phyloP scores from a whole-genome alignment of 2,113 vertebrate species.

The Eulacestoma nigropectus region DNA sequence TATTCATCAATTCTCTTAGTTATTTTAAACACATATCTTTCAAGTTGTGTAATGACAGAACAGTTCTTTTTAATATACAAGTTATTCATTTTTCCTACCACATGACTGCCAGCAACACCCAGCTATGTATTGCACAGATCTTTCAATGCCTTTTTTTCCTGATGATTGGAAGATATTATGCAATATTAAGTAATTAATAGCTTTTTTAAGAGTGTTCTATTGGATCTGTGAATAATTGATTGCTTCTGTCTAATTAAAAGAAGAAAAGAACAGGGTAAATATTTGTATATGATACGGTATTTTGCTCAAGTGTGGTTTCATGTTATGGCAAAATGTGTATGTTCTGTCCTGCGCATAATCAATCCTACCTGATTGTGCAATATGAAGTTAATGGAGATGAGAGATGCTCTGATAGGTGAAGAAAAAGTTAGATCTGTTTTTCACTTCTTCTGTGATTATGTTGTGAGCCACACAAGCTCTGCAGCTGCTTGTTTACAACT shows the following conservation, averaged over 20 bases:
- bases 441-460: neutral
- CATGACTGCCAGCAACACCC: neutral
- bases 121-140: neutral
- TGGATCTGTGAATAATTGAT: neutral
- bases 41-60: slow-evolving; percentile 11
- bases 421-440: neutral
- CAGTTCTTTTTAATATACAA: neutral
- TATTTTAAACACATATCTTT: slow-evolving; percentile 39
- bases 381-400: neutral
- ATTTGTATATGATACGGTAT: neutral
- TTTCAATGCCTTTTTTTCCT: neutral
- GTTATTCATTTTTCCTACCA: neutral
- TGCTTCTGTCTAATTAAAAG: slow-evolving; percentile 17
- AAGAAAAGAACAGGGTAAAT: neutral
- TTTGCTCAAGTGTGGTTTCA: neutral
- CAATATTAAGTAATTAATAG: neutral
- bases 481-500: neutral
- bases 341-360: neutral
- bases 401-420: neutral
- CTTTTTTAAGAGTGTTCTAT: neutral
- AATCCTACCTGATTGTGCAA: neutral
- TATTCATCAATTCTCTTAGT: neutral
- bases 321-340: neutral
- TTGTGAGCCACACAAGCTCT: neutral
- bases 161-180: neutral